Conservation (phyloP, 2,113 vertebrate species). For the Ifrita kowaldi region DNA sequence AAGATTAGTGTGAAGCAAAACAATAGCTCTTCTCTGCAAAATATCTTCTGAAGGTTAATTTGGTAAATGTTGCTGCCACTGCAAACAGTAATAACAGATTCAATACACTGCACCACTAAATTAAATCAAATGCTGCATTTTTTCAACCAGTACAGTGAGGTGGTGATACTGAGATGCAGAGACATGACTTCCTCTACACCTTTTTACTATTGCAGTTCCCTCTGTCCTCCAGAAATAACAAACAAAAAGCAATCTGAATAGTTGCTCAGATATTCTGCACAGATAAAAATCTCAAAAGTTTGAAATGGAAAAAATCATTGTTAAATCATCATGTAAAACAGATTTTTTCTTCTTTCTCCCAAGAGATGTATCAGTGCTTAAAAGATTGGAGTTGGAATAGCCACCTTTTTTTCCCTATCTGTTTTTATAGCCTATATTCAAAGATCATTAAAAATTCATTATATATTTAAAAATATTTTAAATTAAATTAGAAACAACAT, state of each 20-base stretch:
- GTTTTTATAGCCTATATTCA: background rate
- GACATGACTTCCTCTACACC: background rate
- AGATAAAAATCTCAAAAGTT: background rate
- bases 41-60: background rate
- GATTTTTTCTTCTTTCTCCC: background rate
- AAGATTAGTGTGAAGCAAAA: background rate
- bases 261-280: background rate
- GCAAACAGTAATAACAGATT: background rate
- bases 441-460: background rate
- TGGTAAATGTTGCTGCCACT: conserved; percentile 29
- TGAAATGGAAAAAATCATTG: background rate
- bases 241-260: background rate
- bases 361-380: background rate
- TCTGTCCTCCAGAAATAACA: background rate
- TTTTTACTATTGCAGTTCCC: background rate
- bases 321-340: background rate
- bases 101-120: background rate
- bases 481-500: conserved; percentile 3
- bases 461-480: background rate
- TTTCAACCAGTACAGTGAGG: background rate
- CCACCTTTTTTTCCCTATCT: background rate
- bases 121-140: conserved; percentile 29
- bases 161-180: background rate
- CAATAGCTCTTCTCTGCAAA: background rate
- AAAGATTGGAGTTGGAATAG: background rate